These are phyloP conservation scores for Scrobipalpa atriplicella DNA, from an alignment of 2,888 invertebrate genomes.

Conservation along the genomic window DNA sequence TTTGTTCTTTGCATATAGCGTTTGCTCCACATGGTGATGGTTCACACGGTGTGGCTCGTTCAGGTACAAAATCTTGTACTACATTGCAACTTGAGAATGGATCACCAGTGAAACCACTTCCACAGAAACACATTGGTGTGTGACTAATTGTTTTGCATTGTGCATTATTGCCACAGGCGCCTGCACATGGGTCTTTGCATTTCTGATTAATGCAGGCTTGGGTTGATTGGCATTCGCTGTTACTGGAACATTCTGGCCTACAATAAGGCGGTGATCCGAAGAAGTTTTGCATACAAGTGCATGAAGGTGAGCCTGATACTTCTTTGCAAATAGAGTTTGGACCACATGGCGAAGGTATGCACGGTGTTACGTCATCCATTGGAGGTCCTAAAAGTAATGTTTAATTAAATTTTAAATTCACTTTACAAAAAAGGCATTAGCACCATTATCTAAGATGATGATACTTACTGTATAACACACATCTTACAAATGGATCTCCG, in stretches of 20 bases:
- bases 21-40: conserved; percentile 86
- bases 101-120: conserved; percentile 85
- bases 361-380: conserved; percentile 83
- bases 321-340: conserved; percentile 84
- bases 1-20: conserved; percentile 84
- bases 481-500: conserved; percentile 90
- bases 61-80: conserved; percentile 65
- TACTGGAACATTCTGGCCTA: conserved; percentile 87
- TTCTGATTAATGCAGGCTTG: conserved; percentile 86
- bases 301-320: conserved; percentile 83
- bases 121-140: conserved; percentile 88
- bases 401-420: not conserved
- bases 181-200: conserved; percentile 86
- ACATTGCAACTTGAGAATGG: conserved; percentile 84
- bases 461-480: conserved; percentile 75
- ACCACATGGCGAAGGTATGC: conserved; percentile 88
- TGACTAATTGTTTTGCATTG: conserved; percentile 89
- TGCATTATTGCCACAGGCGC: conserved; percentile 88
- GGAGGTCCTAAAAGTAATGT: conserved; percentile 65
- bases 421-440: not conserved
- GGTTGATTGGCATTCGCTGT: conserved; percentile 85
- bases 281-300: conserved; percentile 86
- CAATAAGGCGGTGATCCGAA: conserved; percentile 90
- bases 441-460: not conserved
- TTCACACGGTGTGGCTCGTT: conserved; percentile 80